Evolutionary conservation across 2,113 vertebrate species (phyloP).

Genomic region (Lepisosteus osseus): DNA sequence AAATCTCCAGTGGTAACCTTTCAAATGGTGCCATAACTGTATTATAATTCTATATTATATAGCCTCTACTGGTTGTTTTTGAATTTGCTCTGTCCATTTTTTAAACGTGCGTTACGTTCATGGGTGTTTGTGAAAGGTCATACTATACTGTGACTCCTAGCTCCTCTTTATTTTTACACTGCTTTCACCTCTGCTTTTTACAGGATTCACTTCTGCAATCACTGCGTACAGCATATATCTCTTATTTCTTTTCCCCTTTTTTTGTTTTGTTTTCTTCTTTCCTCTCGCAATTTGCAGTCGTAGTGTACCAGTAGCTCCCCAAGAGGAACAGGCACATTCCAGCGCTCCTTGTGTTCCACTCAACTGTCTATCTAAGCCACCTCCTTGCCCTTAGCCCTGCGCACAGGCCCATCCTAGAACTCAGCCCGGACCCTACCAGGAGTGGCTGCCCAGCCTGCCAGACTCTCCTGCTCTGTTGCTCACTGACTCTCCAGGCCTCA

Average conservation of each 20-base stretch:
- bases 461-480: conserved; percentile 41
- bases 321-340: conserved; percentile 70
- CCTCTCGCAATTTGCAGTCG: conserved; percentile 72
- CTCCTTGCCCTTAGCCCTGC: conserved; percentile 67
- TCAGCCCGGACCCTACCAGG: conserved; percentile 43
- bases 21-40: too few relatives aligned
- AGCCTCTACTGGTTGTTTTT: too few relatives aligned
- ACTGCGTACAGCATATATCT: conserved; percentile 11
- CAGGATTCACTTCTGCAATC: not conserved
- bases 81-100: too few relatives aligned
- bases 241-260: conserved; percentile 23
- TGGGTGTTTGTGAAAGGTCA: too few relatives aligned
- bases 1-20: conserved; percentile 7
- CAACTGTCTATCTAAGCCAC: conserved; percentile 76
- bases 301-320: conserved; percentile 66
- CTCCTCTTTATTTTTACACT: too few relatives aligned
- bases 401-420: conserved; percentile 39
- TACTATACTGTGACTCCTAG: too few relatives aligned
- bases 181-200: not conserved
- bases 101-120: too few relatives aligned
- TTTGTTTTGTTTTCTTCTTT: conserved; percentile 10
- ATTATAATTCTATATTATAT: too few relatives aligned
- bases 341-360: conserved; percentile 81
- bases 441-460: conserved; percentile 45
- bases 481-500: conserved; percentile 12